Evolutionary conservation across 2,888 invertebrate genomes (phyloP).

Genomic region (Ormia ochracea): DNA sequence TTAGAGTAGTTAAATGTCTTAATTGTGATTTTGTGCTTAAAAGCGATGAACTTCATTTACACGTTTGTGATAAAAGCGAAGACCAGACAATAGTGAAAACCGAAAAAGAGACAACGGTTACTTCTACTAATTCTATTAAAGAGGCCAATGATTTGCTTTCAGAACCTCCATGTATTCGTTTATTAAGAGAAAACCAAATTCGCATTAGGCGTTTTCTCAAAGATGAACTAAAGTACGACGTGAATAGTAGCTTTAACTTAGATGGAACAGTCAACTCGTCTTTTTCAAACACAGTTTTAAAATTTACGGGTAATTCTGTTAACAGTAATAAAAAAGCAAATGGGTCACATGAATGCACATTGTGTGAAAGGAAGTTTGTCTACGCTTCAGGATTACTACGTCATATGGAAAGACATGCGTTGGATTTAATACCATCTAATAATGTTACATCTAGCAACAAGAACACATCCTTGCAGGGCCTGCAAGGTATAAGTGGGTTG

Average conservation of each 20-base stretch:
- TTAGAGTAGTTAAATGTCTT: constrained; percentile 68
- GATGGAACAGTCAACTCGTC: background rate
- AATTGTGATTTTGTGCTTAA: constrained; percentile 71
- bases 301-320: constrained; percentile 13
- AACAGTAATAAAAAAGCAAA: constrained; percentile 66
- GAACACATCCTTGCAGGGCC: constrained; percentile 32
- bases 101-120: background rate
- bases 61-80: constrained; percentile 69
- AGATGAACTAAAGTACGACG: constrained; percentile 74
- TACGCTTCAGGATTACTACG: constrained; percentile 75
- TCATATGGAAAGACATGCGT: constrained; percentile 76
- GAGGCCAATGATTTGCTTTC: constrained; percentile 62
- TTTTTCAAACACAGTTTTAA: background rate
- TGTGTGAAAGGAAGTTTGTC: constrained; percentile 76
- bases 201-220: constrained; percentile 74
- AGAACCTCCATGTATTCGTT: constrained; percentile 69
- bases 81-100: constrained; percentile 65
- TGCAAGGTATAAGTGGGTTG: constrained; percentile 65
- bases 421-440: constrained; percentile 72
- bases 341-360: constrained; percentile 73
- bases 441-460: constrained; percentile 46
- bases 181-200: constrained; percentile 74
- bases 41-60: constrained; percentile 66
- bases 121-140: constrained; percentile 61
- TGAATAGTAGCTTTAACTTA: constrained; percentile 61